A percentile compares a stretch with the other conserved stretches of the same genome.
Evolutionary conservation across 2,888 invertebrate genomes (phyloP).

Genomic region (Polyploca ridens): DNA sequence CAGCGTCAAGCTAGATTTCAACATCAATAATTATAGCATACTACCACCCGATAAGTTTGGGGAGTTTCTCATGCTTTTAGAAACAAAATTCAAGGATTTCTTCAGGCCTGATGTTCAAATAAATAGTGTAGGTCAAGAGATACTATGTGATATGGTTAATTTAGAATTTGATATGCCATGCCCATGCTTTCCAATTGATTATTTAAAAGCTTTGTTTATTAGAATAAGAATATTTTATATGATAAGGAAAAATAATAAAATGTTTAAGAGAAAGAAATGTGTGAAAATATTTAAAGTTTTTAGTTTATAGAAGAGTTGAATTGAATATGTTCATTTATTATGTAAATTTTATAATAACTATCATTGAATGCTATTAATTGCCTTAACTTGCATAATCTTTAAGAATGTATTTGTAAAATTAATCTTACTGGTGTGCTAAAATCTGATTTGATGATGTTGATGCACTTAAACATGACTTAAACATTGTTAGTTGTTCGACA

Average conservation of each 20-base stretch:
- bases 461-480: too few species aligned
- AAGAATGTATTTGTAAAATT: too few species aligned
- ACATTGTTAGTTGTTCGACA: too few species aligned
- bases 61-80: conserved; percentile 28
- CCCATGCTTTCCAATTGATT: conserved; percentile 33
- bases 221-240: conserved; percentile 34
- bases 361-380: background rate
- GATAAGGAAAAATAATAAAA: conserved; percentile 31
- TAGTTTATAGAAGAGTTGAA: conserved; percentile 18
- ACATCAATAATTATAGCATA: conserved; percentile 20
- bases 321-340: background rate
- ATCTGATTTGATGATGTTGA: background rate
- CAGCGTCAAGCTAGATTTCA: conserved; percentile 8
- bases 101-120: conserved; percentile 23
- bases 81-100: conserved; percentile 30
- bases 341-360: background rate
- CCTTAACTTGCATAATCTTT: too few species aligned
- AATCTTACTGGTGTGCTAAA: background rate
- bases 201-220: conserved; percentile 32
- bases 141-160: conserved; percentile 24
- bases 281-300: conserved; percentile 19
- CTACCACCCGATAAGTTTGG: conserved; percentile 25
- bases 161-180: conserved; percentile 31
- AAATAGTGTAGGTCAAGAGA: conserved; percentile 27
- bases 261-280: conserved; percentile 22